Conservation (phyloP, 2,888 invertebrate genomes). For the Leptothorax acervorum region DNA sequence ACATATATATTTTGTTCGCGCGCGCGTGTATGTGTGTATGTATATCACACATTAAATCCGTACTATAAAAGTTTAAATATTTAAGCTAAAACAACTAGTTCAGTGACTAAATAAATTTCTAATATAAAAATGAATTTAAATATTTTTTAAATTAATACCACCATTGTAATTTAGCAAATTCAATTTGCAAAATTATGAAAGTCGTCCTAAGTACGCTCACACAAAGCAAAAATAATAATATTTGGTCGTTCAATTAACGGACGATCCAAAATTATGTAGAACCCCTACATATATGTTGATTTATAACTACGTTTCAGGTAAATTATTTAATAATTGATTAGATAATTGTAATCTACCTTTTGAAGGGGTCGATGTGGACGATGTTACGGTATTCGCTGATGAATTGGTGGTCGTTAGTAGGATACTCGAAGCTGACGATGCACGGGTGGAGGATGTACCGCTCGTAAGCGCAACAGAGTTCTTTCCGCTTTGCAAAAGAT, state of each 20-base stretch:
- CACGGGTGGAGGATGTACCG: slow-evolving; percentile 70
- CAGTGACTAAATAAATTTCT: neutral
- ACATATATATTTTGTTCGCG: neutral
- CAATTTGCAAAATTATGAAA: neutral
- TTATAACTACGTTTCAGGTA: slow-evolving; percentile 51
- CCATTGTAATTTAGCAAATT: neutral
- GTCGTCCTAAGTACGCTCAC: neutral
- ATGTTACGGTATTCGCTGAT: slow-evolving; percentile 67
- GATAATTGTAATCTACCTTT: slow-evolving; percentile 83
- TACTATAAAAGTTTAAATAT: slow-evolving; percentile 17
- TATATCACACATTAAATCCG: neutral
- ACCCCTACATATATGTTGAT: neutral
- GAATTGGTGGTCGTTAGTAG: slow-evolving; percentile 78
- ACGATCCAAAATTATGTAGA: neutral
- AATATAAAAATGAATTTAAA: neutral
- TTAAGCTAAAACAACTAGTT: neutral
- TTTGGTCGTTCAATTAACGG: neutral
- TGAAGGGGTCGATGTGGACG: slow-evolving; percentile 73
- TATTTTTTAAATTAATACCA: slow-evolving; percentile 14
- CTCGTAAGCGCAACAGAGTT: slow-evolving; percentile 68
- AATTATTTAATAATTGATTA: slow-evolving; percentile 69
- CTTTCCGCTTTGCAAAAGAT: slow-evolving; percentile 79
- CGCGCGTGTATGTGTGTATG: neutral
- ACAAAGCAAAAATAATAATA: neutral
- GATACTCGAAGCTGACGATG: slow-evolving; percentile 76